These are phyloP conservation scores for Andricus quercusramuli DNA, from an alignment of 2,888 invertebrate species.

Conservation along the genomic window DNA sequence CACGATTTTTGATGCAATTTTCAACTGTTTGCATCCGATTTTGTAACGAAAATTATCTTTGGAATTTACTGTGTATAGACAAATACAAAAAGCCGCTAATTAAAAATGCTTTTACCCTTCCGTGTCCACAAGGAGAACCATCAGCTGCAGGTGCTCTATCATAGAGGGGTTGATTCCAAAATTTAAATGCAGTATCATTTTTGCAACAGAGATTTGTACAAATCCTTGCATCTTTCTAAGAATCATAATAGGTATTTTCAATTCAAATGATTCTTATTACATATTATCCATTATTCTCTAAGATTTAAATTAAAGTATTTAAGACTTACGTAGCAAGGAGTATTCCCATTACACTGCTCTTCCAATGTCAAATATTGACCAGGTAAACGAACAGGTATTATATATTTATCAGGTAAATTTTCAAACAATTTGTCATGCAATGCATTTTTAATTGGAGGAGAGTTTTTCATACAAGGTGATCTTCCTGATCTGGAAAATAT, in stretches of 20 bases:
- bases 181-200: neutral
- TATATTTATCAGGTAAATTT: slow-evolving; percentile 6
- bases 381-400: slow-evolving; percentile 12
- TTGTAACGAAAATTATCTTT: too few species aligned
- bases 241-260: neutral
- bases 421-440: neutral
- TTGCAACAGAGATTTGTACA: slow-evolving; percentile 29
- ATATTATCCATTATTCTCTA: too few species aligned
- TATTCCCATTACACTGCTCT: slow-evolving; percentile 32
- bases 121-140: slow-evolving; percentile 93
- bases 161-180: slow-evolving; percentile 18
- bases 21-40: too few species aligned
- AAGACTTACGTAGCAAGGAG: slow-evolving; percentile 29
- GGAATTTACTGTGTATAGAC: too few species aligned
- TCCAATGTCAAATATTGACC: neutral
- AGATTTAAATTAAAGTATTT: too few species aligned
- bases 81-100: neutral
- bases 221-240: slow-evolving; percentile 5
- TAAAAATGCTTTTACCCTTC: slow-evolving; percentile 83
- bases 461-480: slow-evolving; percentile 34
- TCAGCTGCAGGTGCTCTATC: slow-evolving; percentile 90
- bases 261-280: neutral
- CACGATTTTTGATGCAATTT: too few species aligned
- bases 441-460: slow-evolving; percentile 12
- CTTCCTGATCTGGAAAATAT: slow-evolving; percentile 10